These are phyloP conservation scores for Lacanobia oleracea DNA, from an alignment of 2,888 invertebrate genomes.

Conservation along the genomic window DNA sequence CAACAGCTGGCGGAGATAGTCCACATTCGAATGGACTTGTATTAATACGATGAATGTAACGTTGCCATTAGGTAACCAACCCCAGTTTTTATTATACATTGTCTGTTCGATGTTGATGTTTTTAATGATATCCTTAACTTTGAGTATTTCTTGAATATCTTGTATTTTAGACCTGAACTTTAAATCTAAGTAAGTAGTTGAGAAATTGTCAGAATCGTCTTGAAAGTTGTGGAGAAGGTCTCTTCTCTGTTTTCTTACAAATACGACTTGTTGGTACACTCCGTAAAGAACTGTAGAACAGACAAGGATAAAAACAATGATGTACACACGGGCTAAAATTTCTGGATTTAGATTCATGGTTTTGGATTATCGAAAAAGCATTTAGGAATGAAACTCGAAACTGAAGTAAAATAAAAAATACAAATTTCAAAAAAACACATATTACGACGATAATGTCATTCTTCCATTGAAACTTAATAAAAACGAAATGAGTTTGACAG, in stretches of 20 bases:
- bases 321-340: conserved; percentile 22
- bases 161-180: conserved; percentile 31
- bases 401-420: neutral
- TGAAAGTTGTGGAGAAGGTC: conserved; percentile 55
- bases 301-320: conserved; percentile 35
- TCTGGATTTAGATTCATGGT: conserved; percentile 51
- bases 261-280: conserved; percentile 45
- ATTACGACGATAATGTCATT: neutral
- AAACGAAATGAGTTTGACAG: neutral
- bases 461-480: conserved; percentile 1
- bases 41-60: conserved; percentile 69
- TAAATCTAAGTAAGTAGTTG: conserved; percentile 22
- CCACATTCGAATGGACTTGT: conserved; percentile 70
- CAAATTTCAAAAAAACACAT: neutral
- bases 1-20: conserved; percentile 68
- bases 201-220: conserved; percentile 46
- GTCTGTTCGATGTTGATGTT: conserved; percentile 66
- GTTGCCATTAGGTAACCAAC: conserved; percentile 8
- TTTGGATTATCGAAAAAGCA: conserved; percentile 6
- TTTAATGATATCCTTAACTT: conserved; percentile 64
- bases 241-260: conserved; percentile 57
- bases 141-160: conserved; percentile 44
- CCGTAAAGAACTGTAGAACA: conserved; percentile 34
- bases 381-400: conserved; percentile 13
- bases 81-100: conserved; percentile 61